phyloP scores from a whole-genome alignment of 2,113 vertebrate genomes.

The Myocastor coypus region DNA sequence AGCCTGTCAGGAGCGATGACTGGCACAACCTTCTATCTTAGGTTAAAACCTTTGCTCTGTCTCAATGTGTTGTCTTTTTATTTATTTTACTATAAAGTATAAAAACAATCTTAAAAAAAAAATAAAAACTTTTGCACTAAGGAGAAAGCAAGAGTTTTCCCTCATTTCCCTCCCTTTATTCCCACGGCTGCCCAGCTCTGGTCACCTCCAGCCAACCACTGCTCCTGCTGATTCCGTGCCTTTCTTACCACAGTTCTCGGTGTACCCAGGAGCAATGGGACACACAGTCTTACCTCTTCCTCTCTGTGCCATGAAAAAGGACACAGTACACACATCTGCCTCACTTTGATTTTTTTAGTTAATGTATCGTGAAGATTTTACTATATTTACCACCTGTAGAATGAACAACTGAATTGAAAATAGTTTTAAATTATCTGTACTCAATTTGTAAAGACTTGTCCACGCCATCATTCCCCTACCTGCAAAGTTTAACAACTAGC shows the following conservation, averaged over 20 bases:
- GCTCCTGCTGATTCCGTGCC: background rate
- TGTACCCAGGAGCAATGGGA: background rate
- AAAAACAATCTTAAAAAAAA: background rate
- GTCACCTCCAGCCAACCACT: background rate
- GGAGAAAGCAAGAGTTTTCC: background rate
- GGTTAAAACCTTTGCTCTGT: constrained; percentile 20
- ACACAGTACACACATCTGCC: background rate
- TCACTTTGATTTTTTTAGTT: background rate
- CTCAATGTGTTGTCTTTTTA: background rate
- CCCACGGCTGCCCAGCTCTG: background rate
- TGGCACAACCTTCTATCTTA: background rate
- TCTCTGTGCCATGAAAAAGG: background rate
- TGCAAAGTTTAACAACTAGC: background rate
- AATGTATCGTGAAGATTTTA: background rate
- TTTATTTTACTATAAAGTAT: constrained; percentile 46
- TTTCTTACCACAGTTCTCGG: background rate
- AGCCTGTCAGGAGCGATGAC: background rate
- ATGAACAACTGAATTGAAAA: background rate
- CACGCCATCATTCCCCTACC: background rate
- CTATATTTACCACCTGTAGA: background rate
- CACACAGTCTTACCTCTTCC: background rate
- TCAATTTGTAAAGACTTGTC: background rate
- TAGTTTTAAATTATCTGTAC: background rate
- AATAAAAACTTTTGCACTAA: too few relatives aligned
- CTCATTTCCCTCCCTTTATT: background rate